These are phyloP conservation scores for Parnassius orleans DNA, from an alignment of 2,888 invertebrate species.

Conservation along the genomic window DNA sequence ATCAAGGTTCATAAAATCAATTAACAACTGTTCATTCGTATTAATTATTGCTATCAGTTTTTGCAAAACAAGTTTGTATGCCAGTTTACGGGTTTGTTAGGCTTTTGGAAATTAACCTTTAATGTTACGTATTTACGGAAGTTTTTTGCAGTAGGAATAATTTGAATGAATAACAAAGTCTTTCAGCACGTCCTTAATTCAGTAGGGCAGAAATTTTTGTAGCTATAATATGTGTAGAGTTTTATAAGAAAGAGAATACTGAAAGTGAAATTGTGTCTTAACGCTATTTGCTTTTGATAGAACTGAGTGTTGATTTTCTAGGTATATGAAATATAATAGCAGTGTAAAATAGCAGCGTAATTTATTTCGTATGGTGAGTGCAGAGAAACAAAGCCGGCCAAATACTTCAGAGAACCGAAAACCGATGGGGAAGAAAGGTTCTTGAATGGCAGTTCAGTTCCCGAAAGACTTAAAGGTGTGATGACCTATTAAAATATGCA, in stretches of 20 bases:
- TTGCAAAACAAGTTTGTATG: slow-evolving; percentile 61
- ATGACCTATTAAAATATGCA: too few species aligned
- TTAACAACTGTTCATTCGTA: slow-evolving; percentile 48
- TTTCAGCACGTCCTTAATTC: slow-evolving; percentile 62
- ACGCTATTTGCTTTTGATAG: too few species aligned
- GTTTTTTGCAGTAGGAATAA: slow-evolving; percentile 42
- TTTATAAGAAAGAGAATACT: slow-evolving; percentile 8
- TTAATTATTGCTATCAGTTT: slow-evolving; percentile 67
- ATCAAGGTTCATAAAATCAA: slow-evolving; percentile 27
- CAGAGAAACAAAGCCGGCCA: too few species aligned
- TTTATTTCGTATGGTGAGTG: too few species aligned
- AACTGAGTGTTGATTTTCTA: too few species aligned
- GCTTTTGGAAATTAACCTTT: slow-evolving; percentile 43
- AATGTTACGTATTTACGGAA: slow-evolving; percentile 40
- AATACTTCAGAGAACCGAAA: too few species aligned
- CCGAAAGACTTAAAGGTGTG: too few species aligned
- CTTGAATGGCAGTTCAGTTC: too few species aligned
- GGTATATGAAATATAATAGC: too few species aligned
- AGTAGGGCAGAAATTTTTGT: slow-evolving; percentile 51
- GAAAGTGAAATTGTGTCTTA: slow-evolving; percentile 17
- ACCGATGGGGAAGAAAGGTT: too few species aligned
- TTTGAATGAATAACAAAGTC: slow-evolving; percentile 42
- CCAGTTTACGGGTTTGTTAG: slow-evolving; percentile 33
- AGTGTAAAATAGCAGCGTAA: too few species aligned
- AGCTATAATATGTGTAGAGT: slow-evolving; percentile 31